phyloP scores from a whole-genome alignment of 2,888 invertebrate species.

The Torymus tubicola region DNA sequence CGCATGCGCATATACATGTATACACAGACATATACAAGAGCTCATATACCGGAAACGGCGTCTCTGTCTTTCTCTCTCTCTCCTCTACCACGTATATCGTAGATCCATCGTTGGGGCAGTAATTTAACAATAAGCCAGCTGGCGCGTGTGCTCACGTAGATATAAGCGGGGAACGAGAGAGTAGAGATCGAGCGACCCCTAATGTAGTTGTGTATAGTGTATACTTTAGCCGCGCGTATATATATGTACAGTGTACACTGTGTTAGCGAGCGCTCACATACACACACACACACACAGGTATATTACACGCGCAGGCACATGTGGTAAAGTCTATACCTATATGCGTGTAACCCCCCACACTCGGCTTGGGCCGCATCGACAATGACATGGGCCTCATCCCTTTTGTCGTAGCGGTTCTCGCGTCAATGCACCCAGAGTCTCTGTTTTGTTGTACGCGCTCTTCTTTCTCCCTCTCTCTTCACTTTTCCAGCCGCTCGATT shows the following conservation, averaged over 20 bases:
- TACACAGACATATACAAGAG: constrained; percentile 1
- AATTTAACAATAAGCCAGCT: constrained; percentile 77
- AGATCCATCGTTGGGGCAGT: constrained; percentile 72
- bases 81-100: constrained; percentile 65
- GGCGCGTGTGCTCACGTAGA: constrained; percentile 72
- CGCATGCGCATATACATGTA: background rate
- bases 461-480: constrained; percentile 56
- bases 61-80: constrained; percentile 6
- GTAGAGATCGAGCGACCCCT: constrained; percentile 72
- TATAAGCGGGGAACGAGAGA: constrained; percentile 12
- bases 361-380: constrained; percentile 59
- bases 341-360: no score
- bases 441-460: constrained; percentile 61
- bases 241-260: background rate
- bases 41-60: constrained; percentile 50
- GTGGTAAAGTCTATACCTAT: no score
- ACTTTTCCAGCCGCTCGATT: constrained; percentile 57
- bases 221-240: constrained; percentile 61
- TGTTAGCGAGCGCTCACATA: constrained; percentile 50
- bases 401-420: constrained; percentile 75
- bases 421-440: constrained; percentile 75
- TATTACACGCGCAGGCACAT: constrained; percentile 50
- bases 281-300: constrained; percentile 38
- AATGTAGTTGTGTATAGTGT: constrained; percentile 73
- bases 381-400: constrained; percentile 73